Conservation (phyloP, 2,113 vertebrate genomes). For the Mormyrus iriodes region DNA sequence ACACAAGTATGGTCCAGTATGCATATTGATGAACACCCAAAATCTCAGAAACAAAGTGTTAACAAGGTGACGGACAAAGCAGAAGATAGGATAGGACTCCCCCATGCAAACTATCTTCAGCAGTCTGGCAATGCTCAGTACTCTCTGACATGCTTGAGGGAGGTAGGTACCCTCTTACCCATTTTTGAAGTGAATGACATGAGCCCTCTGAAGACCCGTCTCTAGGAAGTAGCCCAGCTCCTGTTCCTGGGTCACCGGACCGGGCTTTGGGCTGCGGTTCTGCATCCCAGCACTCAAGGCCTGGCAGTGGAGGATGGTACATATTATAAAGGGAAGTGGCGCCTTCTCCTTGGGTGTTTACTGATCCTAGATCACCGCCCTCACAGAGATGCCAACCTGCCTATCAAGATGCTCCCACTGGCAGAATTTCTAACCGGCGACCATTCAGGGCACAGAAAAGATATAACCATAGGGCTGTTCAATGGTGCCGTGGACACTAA, state of each 20-base stretch:
- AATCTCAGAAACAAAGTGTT: neutral
- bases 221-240: slow-evolving; percentile 97
- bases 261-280: slow-evolving; percentile 95
- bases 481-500: neutral
- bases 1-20: neutral
- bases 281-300: slow-evolving; percentile 83
- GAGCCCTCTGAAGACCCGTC: slow-evolving; percentile 93
- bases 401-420: neutral
- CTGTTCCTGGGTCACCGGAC: slow-evolving; percentile 83
- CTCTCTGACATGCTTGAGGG: neutral
- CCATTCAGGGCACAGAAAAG: neutral
- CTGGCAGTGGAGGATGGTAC: slow-evolving; percentile 46
- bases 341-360: neutral
- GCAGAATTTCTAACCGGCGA: neutral
- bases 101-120: too few relatives aligned
- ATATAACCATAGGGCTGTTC: neutral
- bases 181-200: slow-evolving; percentile 97
- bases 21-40: neutral
- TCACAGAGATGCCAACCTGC: neutral
- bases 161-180: slow-evolving; percentile 62
- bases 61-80: too few relatives aligned
- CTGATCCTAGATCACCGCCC: neutral
- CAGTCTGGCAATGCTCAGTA: neutral
- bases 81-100: too few relatives aligned
- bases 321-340: neutral